Conservation (phyloP, 2,888 invertebrate genomes). For the Ectemnius continuus region DNA sequence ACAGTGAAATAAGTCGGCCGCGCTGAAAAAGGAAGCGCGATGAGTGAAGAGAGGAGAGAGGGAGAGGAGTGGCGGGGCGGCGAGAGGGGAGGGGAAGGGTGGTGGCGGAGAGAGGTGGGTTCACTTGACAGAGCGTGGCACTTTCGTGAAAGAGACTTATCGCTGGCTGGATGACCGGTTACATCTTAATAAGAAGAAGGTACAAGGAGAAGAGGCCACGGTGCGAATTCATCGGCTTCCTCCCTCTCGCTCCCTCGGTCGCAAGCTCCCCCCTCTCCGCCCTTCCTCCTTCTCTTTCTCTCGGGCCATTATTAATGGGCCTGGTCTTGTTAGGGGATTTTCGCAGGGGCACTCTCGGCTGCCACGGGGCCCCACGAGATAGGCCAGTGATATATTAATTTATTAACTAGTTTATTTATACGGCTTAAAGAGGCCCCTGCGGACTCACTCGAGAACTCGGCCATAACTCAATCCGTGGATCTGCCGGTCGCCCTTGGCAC, state of each 20-base stretch:
- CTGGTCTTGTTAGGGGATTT: slow-evolving; percentile 65
- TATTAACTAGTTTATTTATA: slow-evolving; percentile 73
- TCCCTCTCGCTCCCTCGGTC: too few species aligned
- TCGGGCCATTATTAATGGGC: slow-evolving; percentile 56
- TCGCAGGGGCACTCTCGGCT: slow-evolving; percentile 53
- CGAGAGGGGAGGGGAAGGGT: neutral
- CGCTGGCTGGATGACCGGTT: slow-evolving; percentile 55
- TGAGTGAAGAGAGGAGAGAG: neutral
- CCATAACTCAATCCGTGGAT: slow-evolving; percentile 71
- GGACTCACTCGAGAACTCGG: slow-evolving; percentile 36
- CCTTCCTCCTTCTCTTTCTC: too few species aligned
- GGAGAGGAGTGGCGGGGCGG: neutral
- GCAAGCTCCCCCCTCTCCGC: slow-evolving; percentile 15
- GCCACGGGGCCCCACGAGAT: slow-evolving; percentile 12
- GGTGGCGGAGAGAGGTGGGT: neutral
- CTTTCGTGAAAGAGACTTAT: slow-evolving; percentile 61
- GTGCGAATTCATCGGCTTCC: slow-evolving; percentile 57
- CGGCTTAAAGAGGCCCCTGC: slow-evolving; percentile 53
- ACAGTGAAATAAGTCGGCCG: too few species aligned
- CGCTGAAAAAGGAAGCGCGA: neutral
- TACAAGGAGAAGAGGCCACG: slow-evolving; percentile 27
- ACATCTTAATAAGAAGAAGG: slow-evolving; percentile 66
- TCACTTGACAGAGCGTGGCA: slow-evolving; percentile 24
- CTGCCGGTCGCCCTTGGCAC: slow-evolving; percentile 54
- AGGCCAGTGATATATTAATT: slow-evolving; percentile 73